These are phyloP conservation scores for Macrostomum lignano DNA, from an alignment of 1,140 invertebrate genomes.

Conservation along the genomic window DNA sequence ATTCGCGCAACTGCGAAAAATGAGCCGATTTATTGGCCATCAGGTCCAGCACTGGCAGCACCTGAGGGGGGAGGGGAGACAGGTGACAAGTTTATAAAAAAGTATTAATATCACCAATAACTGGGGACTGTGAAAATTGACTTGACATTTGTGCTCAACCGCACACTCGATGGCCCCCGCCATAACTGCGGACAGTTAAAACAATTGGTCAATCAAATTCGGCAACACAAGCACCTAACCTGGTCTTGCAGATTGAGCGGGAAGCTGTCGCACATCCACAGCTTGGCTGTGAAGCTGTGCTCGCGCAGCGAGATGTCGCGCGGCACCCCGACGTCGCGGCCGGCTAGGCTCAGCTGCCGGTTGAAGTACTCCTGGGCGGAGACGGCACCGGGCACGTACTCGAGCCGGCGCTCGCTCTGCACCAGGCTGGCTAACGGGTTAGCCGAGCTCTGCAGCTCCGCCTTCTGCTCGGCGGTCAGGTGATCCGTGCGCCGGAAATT, in stretches of 20 bases:
- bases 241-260: constrained; percentile 58
- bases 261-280: constrained; percentile 69
- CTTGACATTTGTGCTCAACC: no score
- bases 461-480: constrained; percentile 47
- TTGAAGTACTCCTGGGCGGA: constrained; percentile 54
- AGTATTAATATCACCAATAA: no score
- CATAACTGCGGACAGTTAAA: no score
- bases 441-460: constrained; percentile 23
- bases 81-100: no score
- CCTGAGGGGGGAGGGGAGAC: no score
- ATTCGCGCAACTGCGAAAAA: constrained; percentile 81
- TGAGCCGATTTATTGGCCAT: constrained; percentile 88
- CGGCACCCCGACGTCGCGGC: constrained; percentile 62
- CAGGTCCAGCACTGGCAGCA: constrained; percentile 68
- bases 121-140: no score
- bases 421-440: constrained; percentile 1
- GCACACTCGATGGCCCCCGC: no score
- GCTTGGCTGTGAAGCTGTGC: constrained; percentile 54
- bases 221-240: no score
- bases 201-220: no score
- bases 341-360: constrained; percentile 37
- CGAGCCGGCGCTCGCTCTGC: constrained; percentile 5
- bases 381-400: constrained; percentile 41
- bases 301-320: constrained; percentile 56
- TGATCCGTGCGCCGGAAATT: constrained; percentile 79